Evolutionary conservation across 1,140 invertebrate species (phyloP).

Genomic region (Galleria mellonella): DNA sequence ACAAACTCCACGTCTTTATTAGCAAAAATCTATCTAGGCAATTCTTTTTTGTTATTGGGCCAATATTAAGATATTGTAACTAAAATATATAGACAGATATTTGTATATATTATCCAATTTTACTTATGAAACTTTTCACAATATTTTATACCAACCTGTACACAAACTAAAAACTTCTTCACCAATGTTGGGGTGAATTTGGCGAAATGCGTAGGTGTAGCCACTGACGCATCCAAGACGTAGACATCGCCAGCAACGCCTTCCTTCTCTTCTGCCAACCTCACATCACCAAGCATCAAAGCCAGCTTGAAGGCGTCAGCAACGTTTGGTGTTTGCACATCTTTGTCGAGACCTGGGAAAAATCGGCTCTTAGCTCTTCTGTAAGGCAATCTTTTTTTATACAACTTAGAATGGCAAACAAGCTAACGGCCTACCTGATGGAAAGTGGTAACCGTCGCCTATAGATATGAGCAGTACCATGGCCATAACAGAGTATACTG

Average conservation of each 20-base stretch:
- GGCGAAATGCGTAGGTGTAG: slow-evolving; percentile 84
- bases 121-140: slow-evolving; percentile 1
- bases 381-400: too few species aligned
- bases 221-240: slow-evolving; percentile 84
- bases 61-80: too few species aligned
- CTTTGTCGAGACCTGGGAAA: slow-evolving; percentile 57
- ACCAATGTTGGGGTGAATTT: slow-evolving; percentile 86
- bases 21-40: too few species aligned
- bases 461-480: too few species aligned
- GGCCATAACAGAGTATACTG: too few species aligned
- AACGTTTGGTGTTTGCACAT: slow-evolving; percentile 62
- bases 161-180: slow-evolving; percentile 88
- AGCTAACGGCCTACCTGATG: too few species aligned
- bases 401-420: too few species aligned
- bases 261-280: slow-evolving; percentile 82
- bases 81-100: too few species aligned
- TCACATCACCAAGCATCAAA: slow-evolving; percentile 87
- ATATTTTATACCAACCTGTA: slow-evolving; percentile 74
- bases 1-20: too few species aligned
- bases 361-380: too few species aligned
- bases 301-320: slow-evolving; percentile 86
- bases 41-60: too few species aligned
- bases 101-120: background rate
- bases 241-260: slow-evolving; percentile 90
- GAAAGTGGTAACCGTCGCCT: too few species aligned